Percentiles rank a stretch among this genome's conserved stretches.
These are phyloP conservation scores for Emydocephalus ijimae DNA, from an alignment of 2,113 vertebrate species.

Conservation along the genomic window DNA sequence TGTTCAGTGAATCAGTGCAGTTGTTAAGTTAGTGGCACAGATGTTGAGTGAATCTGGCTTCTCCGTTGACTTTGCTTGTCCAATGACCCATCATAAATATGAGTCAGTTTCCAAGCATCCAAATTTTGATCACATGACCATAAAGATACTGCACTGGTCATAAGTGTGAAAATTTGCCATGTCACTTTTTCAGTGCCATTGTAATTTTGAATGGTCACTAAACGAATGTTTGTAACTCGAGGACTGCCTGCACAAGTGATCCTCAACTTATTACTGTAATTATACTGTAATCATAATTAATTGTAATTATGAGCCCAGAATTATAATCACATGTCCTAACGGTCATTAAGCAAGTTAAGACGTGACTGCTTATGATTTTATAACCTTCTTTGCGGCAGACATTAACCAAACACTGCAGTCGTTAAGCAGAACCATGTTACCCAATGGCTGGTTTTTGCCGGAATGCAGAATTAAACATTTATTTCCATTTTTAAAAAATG, in stretches of 20 bases:
- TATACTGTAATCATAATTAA: too few species aligned
- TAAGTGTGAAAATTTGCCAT: background rate
- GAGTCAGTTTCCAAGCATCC: background rate
- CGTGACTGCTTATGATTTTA: background rate
- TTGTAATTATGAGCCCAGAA: background rate
- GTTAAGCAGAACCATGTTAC: background rate
- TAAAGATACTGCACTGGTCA: background rate
- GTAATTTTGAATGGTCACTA: background rate
- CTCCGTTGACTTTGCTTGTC: background rate
- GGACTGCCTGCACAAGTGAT: background rate
- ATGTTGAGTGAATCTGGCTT: background rate
- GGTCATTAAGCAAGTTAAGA: background rate
- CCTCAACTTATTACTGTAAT: background rate
- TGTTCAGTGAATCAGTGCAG: too few species aligned
- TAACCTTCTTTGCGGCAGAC: background rate
- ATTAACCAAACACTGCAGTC: background rate
- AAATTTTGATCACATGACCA: background rate
- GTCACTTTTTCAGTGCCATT: background rate
- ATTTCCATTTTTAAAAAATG: background rate
- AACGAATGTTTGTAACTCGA: background rate
- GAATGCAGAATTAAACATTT: background rate
- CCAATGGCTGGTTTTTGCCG: background rate
- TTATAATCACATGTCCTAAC: background rate
- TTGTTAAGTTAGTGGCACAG: background rate
- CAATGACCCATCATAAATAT: background rate